Evolutionary conservation across 2,888 invertebrate genomes (phyloP).

Genomic region (Lacanobia wlatinum): DNA sequence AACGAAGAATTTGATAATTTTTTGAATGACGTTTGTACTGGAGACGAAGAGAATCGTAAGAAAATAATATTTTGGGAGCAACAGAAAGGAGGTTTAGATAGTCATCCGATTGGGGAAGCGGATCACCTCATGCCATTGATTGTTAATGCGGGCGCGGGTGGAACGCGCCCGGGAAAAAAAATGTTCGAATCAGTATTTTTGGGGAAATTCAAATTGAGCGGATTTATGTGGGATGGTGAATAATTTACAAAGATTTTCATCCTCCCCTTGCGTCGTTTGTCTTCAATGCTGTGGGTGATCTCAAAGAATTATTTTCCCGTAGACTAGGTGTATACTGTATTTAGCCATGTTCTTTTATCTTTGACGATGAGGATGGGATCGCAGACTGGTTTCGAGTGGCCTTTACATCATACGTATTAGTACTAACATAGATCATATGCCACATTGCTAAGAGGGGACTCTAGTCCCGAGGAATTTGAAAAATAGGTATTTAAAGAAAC

Average conservation of each 20-base stretch:
- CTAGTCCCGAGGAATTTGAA: too few species aligned
- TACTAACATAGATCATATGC: too few species aligned
- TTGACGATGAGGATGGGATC: too few species aligned
- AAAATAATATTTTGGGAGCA: constrained; percentile 68
- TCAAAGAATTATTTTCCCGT: too few species aligned
- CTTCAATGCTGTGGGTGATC: too few species aligned
- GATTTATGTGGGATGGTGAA: constrained; percentile 71
- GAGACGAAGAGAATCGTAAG: constrained; percentile 70
- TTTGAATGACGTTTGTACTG: constrained; percentile 54
- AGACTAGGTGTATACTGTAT: too few species aligned
- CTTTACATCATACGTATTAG: too few species aligned
- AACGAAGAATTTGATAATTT: constrained; percentile 58
- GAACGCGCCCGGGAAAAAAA: constrained; percentile 66
- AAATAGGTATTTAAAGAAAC: too few species aligned
- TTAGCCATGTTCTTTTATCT: too few species aligned
- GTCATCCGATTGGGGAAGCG: constrained; percentile 72
- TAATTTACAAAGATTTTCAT: background rate
- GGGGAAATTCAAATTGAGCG: constrained; percentile 71
- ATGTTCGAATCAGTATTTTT: constrained; percentile 68
- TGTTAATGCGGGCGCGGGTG: constrained; percentile 74
- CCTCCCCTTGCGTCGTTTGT: background rate
- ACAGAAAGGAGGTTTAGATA: constrained; percentile 62
- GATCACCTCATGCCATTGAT: constrained; percentile 79
- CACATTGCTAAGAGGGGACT: too few species aligned
- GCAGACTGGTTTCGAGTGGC: too few species aligned